These are phyloP conservation scores for Cyprinodon tularosa DNA, from an alignment of 2,113 vertebrate species.

Conservation along the genomic window DNA sequence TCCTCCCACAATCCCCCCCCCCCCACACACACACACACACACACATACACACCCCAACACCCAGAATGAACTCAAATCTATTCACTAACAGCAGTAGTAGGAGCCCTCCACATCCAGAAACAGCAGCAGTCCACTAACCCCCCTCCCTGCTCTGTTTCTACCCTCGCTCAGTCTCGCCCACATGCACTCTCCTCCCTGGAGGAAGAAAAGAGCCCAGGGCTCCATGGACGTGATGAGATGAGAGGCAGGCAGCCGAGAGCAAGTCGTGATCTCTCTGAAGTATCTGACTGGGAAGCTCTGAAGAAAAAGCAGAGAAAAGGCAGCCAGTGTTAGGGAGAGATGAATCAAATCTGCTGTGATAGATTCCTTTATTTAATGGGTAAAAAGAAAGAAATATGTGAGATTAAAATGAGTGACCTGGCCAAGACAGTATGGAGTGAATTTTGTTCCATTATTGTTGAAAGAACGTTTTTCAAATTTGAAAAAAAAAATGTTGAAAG, in stretches of 20 bases:
- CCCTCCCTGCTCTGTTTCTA: slow-evolving; percentile 8
- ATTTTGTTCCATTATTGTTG: too few species aligned
- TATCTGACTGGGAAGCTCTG: slow-evolving; percentile 28
- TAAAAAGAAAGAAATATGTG: too few species aligned
- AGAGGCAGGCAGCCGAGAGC: slow-evolving; percentile 5
- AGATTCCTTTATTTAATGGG: too few species aligned
- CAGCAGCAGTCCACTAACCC: slow-evolving; percentile 27
- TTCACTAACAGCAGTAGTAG: slow-evolving; percentile 59
- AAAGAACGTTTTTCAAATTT: too few species aligned
- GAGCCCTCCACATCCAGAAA: slow-evolving; percentile 58
- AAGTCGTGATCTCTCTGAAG: slow-evolving; percentile 43
- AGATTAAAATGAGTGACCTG: too few species aligned
- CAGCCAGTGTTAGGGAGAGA: slow-evolving; percentile 10
- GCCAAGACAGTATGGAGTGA: too few species aligned
- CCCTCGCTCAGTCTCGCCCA: slow-evolving; percentile 40
- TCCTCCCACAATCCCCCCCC: slow-evolving; percentile 63
- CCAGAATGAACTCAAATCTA: slow-evolving; percentile 70
- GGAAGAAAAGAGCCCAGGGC: slow-evolving; percentile 43
- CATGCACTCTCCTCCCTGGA: slow-evolving; percentile 33
- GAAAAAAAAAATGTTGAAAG: too few species aligned
- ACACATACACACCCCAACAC: slow-evolving; percentile 50
- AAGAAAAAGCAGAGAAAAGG: slow-evolving; percentile 11
- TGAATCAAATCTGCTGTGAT: background rate
- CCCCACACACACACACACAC: slow-evolving; percentile 1
- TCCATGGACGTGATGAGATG: slow-evolving; percentile 40